Base-by-base conservation (phyloP, 1,140 invertebrate genomes). In the Brachionus koreanus region DNA sequence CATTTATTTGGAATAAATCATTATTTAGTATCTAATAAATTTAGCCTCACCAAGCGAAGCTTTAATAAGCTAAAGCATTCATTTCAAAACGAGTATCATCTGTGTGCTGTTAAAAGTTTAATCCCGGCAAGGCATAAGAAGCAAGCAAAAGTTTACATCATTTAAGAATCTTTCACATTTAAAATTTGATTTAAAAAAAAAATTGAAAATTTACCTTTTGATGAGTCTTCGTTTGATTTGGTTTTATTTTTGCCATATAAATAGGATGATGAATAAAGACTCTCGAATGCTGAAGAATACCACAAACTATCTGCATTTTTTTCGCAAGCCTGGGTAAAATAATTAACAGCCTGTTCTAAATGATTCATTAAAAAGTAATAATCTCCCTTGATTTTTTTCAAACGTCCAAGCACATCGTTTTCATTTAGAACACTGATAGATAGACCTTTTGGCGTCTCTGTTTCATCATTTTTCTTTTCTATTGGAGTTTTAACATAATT, bases 321-420 rank as follows among this genome's bases (percentile, higher is more conserved):
- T 65, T 61, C 57, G 10, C 16, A 37, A 57, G 76, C 76, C 10
- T 79, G 46, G 0, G 33, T 61, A 65, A 61, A 79, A 49, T 61
- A 35, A 43, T 61, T 16, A 5, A 79, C 35, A 33, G 46, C 46
- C 10, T 39, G 29, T 5, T 79, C 76, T 10, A 79, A 33, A 19
- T 39, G 23, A 13, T 79, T 79, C 35, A 79, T 39, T 49, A 79
- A 37, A 25, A 79, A 23, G 12, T 79, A 79, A 12, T 42, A 61
- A 65, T 79, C 76, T 13, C 19, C 76, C 57, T 79, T 79, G 19
- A 42, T 25, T 65, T 79, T 79, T 23, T 79, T 79, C 76, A 79
- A 39, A 3, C 76, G 76, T 23, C 46, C 76, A 12, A n/a, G 25
- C 37, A 61, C 49, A 33, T 35, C 19, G 9, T 12, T 61, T 25